A percentile compares a stretch with the other conserved stretches of the same genome.
Conservation (phyloP, 2,113 vertebrate genomes). For the Regulus satrapa region DNA sequence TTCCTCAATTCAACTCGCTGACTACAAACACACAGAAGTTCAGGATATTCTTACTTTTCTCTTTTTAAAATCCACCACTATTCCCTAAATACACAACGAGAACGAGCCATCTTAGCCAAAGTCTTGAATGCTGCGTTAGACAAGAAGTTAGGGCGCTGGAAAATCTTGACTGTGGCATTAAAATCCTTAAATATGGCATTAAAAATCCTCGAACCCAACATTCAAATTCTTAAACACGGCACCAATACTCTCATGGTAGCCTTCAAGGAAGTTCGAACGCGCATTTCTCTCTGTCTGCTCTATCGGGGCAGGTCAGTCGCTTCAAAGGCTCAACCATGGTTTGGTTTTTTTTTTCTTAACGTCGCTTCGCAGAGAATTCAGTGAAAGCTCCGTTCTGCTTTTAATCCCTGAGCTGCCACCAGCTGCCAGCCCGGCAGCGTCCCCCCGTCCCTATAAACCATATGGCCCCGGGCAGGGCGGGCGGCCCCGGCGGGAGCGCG, state of each 20-base stretch:
- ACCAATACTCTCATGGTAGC: not conserved
- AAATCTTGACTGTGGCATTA: not conserved
- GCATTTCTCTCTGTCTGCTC: not conserved
- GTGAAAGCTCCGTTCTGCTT: not conserved
- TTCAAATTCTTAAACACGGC: accelerated
- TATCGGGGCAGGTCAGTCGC: not conserved
- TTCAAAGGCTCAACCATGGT: accelerated
- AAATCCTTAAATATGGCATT: not conserved
- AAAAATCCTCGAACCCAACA: not conserved
- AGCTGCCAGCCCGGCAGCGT: not conserved
- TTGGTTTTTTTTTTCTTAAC: accelerated
- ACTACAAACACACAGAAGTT: not conserved
- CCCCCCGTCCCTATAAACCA: not conserved
- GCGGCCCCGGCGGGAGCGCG: not conserved
- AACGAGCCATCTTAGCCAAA: not conserved
- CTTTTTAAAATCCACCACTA: not conserved
- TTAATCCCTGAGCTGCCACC: not conserved
- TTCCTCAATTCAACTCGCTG: not conserved
- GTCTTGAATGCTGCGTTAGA: accelerated
- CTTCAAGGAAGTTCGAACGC: not conserved
- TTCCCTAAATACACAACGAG: accelerated
- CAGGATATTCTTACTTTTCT: not conserved
- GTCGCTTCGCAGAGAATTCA: not conserved
- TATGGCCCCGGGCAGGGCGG: not conserved
- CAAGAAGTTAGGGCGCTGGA: accelerated